Base-by-base conservation (phyloP, 1,140 invertebrate genomes). In the Rhopalosiphum maidis region DNA sequence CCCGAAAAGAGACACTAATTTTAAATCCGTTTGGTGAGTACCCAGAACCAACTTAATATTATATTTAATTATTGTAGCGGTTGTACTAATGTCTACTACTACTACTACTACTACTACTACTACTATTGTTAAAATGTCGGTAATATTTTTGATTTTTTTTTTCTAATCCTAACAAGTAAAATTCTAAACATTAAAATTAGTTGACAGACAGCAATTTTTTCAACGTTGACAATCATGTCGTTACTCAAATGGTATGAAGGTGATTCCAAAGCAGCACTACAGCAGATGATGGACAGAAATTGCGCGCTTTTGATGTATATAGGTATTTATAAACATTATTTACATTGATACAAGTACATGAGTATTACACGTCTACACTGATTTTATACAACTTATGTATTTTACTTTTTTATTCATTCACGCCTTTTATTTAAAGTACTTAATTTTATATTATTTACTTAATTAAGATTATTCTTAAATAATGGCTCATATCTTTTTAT, bases 221-320 rank as follows among this genome's bases (percentile, higher is more conserved):
- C 30, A 15, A 30, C 25, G 6, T 60, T 30, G 4, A 86, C 83
- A 30, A 41, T 9, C 23, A 90, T 91, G 90, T 68, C 90, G 68
- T 68, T 23, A 2, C 0, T 91, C 1, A 91, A 77, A 43, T 91
- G 90, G 90, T 91, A 46, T 4, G 90, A 46, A 21, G 90, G 90
- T 0, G 37, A 77, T 43, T 91, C 90, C 11, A 91, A 91, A 91
- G 41, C 43, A 43, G 90, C 90, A 11, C n/a, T 91, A 21, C 35
- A 77, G 30, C 51, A 41, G n/a, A 91, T 91, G 90, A 77, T n/a
- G 1, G 35, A 43, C 11, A 21, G 55, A n/a, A 91, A 91, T 91
- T 91, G 90, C 15, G 55, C 25, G 1, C 43, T 91, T 46, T 43
- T 91, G 35, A n/a, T 91, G n/a, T 91, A 91, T 25, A 91, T 91